A percentile compares a stretch with the other conserved stretches of the same genome.
Evolutionary conservation across 1,140 invertebrate species (phyloP).

Genomic region (Bombus fervidus): DNA sequence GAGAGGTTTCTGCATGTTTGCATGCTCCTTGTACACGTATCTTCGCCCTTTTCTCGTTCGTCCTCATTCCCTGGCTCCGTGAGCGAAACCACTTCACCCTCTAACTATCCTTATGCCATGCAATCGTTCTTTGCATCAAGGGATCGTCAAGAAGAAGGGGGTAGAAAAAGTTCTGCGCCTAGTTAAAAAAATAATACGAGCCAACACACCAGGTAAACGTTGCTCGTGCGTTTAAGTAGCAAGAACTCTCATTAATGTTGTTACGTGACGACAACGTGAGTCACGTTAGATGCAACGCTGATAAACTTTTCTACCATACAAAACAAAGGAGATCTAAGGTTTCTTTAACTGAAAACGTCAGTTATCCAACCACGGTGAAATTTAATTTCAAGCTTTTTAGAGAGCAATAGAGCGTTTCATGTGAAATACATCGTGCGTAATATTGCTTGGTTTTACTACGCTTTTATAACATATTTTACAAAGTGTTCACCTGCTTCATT

Average conservation of each 20-base stretch:
- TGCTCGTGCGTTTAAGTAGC: slow-evolving; percentile 35
- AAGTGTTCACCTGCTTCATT: neutral
- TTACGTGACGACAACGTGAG: slow-evolving; percentile 3
- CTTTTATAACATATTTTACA: neutral
- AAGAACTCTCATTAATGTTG: slow-evolving; percentile 39
- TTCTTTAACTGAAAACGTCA: neutral
- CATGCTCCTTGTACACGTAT: slow-evolving; percentile 57
- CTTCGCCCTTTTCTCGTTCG: slow-evolving; percentile 30
- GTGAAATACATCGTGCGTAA: neutral
- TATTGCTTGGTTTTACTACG: neutral
- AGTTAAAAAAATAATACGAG: slow-evolving; percentile 52
- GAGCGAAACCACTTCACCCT: slow-evolving; percentile 55
- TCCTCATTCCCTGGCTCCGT: slow-evolving; percentile 42
- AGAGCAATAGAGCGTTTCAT: neutral
- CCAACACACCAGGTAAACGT: slow-evolving; percentile 44
- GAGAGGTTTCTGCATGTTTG: slow-evolving; percentile 50
- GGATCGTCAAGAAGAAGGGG: slow-evolving; percentile 40
- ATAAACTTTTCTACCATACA: neutral
- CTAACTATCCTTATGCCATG: slow-evolving; percentile 59
- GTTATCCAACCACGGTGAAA: neutral
- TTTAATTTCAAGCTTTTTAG: neutral
- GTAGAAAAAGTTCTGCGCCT: slow-evolving; percentile 44
- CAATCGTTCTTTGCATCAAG: slow-evolving; percentile 63
- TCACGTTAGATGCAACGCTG: neutral
- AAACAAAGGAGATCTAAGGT: neutral